These are phyloP conservation scores for Monoplex corrugatus DNA, from an alignment of 2,888 invertebrate species.

Conservation along the genomic window DNA sequence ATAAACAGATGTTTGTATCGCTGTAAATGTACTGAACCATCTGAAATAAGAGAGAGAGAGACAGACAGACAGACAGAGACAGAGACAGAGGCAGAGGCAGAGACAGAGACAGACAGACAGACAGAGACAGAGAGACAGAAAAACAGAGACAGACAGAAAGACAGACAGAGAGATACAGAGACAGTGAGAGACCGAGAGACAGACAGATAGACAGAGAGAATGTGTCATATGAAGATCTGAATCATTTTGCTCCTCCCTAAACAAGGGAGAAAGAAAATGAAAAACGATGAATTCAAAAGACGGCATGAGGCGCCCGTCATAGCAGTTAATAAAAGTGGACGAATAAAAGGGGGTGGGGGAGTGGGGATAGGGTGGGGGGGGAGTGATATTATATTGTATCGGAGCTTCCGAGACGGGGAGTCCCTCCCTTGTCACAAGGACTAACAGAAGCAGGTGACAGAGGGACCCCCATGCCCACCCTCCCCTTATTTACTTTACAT, in stretches of 20 bases:
- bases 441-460: constrained; percentile 2
- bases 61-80: constrained; percentile 1
- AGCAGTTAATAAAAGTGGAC: background rate
- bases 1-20: no score
- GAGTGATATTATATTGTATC: background rate
- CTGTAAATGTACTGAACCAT: no score
- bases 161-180: background rate
- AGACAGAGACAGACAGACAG: background rate
- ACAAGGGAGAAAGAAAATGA: background rate
- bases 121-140: background rate
- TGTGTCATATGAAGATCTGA: background rate
- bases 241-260: no score
- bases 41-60: constrained; percentile 10
- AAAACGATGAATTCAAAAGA: background rate
- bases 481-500: background rate
- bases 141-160: constrained; percentile 7
- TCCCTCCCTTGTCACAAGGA: background rate
- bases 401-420: background rate
- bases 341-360: background rate
- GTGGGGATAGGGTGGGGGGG: no score
- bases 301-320: background rate
- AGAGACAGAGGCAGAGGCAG: background rate
- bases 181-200: no score
- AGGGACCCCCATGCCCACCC: background rate
- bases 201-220: no score